These are phyloP conservation scores for Hydrozoanthus gracilis DNA, from an alignment of 92 coral and sea anemone species.

Conservation along the genomic window DNA sequence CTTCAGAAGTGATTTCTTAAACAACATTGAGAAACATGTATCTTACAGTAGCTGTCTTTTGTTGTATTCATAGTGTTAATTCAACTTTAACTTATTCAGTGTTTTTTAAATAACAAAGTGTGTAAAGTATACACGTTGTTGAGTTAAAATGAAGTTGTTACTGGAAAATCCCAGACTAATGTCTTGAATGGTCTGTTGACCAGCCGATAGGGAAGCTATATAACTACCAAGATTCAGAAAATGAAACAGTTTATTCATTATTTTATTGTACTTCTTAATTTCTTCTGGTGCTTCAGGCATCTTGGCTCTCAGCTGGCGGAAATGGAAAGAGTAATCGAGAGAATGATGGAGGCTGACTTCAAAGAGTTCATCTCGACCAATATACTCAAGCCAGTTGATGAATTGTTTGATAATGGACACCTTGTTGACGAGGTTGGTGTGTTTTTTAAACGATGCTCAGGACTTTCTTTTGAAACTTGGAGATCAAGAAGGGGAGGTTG, in stretches of 20 bases:
- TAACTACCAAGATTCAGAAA: too few relatives aligned
- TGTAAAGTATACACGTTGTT: background rate
- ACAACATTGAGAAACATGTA: too few relatives aligned
- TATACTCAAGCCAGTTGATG: slow-evolving; percentile 76
- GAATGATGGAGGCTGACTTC: slow-evolving; percentile 99
- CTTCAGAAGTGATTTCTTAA: too few relatives aligned
- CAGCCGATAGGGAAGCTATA: too few relatives aligned
- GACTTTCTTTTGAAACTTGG: background rate
- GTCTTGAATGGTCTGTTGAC: too few relatives aligned
- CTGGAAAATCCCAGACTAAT: too few relatives aligned
- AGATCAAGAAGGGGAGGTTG: background rate
- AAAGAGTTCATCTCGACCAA: slow-evolving; percentile 94
- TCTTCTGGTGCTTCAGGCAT: slow-evolving; percentile 73
- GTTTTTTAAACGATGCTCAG: background rate
- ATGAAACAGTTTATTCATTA: background rate
- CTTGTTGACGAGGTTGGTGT: slow-evolving; percentile 88
- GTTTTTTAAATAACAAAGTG: too few relatives aligned
- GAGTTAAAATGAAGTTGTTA: too few relatives aligned
- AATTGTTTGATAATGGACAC: slow-evolving; percentile 70
- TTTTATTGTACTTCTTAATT: background rate
- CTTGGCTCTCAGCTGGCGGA: slow-evolving; percentile 99
- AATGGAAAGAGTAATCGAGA: slow-evolving; percentile 94
- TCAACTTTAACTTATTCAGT: too few relatives aligned
- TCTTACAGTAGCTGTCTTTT: too few relatives aligned
- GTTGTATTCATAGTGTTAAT: too few relatives aligned